These are phyloP conservation scores for Thermophis baileyi DNA, from an alignment of 2,113 vertebrate genomes.

Conservation along the genomic window DNA sequence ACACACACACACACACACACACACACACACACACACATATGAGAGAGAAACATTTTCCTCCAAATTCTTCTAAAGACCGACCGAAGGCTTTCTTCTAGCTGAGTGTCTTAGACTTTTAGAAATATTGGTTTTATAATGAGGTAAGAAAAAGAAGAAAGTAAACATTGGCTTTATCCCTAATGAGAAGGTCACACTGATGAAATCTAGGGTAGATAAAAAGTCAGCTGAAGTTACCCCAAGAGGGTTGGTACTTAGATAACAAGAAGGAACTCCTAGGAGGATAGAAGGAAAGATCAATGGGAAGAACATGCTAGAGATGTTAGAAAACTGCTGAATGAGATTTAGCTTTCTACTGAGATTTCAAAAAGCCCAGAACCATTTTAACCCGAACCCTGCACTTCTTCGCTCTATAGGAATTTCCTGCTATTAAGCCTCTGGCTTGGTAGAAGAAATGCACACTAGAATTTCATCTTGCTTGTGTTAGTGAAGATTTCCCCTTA, in stretches of 20 bases:
- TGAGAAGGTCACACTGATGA: not conserved
- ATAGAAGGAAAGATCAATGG: not conserved
- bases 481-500: not conserved
- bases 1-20: no score
- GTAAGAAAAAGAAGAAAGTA: not conserved
- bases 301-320: not conserved
- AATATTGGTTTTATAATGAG: constrained; percentile 12
- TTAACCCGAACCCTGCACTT: not conserved
- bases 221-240: not conserved
- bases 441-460: not conserved
- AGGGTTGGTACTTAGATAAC: not conserved
- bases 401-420: not conserved
- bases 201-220: constrained; percentile 14
- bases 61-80: not conserved
- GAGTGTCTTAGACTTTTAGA: not conserved
- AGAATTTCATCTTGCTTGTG: not conserved
- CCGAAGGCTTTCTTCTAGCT: not conserved
- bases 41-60: no score
- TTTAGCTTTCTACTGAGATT: constrained; percentile 2
- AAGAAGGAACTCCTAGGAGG: not conserved
- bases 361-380: constrained; percentile 6
- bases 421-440: constrained; percentile 1
- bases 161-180: constrained; percentile 9
- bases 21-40: no score
- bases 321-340: constrained; percentile 7